Percentiles rank a stretch among this genome's conserved stretches.
Evolutionary conservation across 2,888 invertebrate genomes (phyloP).

Genomic region (Xestia xanthographa): DNA sequence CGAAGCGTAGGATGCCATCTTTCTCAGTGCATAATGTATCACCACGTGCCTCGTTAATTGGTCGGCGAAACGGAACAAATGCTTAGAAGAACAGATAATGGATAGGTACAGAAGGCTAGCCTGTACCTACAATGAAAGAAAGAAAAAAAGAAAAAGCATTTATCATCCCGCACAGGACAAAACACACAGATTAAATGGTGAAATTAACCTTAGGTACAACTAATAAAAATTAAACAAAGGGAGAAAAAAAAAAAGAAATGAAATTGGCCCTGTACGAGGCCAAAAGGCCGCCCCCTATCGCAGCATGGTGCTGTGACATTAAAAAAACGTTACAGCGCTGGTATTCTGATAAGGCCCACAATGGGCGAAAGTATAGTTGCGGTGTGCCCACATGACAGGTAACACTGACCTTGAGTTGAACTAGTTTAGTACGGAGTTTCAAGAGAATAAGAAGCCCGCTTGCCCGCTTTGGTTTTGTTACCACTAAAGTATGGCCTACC

Average conservation of each 20-base stretch:
- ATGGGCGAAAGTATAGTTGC: background rate
- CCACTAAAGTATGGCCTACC: background rate
- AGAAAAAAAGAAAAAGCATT: too few species aligned
- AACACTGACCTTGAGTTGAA: background rate
- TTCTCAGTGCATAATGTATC: conserved; percentile 76
- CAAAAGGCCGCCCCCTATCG: too few species aligned
- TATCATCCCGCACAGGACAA: too few species aligned
- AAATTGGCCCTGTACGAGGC: too few species aligned
- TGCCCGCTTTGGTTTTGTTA: background rate
- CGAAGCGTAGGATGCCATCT: conserved; percentile 65
- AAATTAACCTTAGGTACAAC: too few species aligned
- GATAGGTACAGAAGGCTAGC: conserved; percentile 4
- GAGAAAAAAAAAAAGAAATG: too few species aligned
- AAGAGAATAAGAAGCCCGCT: background rate
- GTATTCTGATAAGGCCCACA: too few species aligned
- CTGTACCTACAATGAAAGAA: too few species aligned
- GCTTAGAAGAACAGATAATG: conserved; percentile 14
- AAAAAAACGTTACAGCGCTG: too few species aligned
- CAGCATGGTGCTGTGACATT: too few species aligned
- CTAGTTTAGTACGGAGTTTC: background rate
- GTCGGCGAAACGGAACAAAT: conserved; percentile 68
- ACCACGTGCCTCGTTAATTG: conserved; percentile 73
- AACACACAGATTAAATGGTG: too few species aligned
- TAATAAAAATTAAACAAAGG: too few species aligned
- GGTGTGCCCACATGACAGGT: background rate